Base-by-base conservation (phyloP, 2,888 invertebrate species). In the Galerucella calmariensis region DNA sequence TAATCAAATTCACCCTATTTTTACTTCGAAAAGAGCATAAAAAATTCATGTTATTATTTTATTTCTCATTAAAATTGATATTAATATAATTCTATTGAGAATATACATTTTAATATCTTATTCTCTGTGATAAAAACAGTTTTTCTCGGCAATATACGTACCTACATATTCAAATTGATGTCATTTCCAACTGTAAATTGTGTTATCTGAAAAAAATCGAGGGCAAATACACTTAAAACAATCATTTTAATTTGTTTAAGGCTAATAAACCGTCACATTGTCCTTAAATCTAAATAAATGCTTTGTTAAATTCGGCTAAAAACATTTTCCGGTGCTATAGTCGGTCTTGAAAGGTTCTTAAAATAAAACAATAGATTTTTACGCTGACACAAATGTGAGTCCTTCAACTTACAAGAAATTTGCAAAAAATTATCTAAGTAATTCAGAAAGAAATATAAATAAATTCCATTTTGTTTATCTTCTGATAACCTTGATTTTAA, bases 121-220 rank as follows among this genome's bases (percentile, higher is more conserved):
- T 48, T 0, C 14, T 2, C 11, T 5, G 14, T 48, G 53, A n/a
- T n/a, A 53, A 53, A n/a, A 56, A 20, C 16, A 20, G n/a, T 20
- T 56, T 56, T 56, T 20, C 9, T 56, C 8, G 10, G 6, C 20
- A 20, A 16, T 2, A 3, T 16, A 56, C n/a, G 56, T 56, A 56
- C 35, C 6, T 35, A 35, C 56, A 56, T 56, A 56, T 56, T 56
- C 20, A 20, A 56, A 56, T 56, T 56, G 56, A 56, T 56, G 56
- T 56, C 56, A 56, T 16, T 56, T 56, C 56, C 16, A 16, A 16
- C n/a, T 56, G 56, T 56, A 56, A 56, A 56, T 9, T 20, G 56
- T 56, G 56, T 56, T 56, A 56, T 56, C 56, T 56, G 8, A 20
- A 20, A 56, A 56, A 16, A 56, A 56, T 56, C 8, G 56, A 56